Conservation (phyloP, 2,797 vertebrate species). For the Leptodactylus fallax region DNA sequence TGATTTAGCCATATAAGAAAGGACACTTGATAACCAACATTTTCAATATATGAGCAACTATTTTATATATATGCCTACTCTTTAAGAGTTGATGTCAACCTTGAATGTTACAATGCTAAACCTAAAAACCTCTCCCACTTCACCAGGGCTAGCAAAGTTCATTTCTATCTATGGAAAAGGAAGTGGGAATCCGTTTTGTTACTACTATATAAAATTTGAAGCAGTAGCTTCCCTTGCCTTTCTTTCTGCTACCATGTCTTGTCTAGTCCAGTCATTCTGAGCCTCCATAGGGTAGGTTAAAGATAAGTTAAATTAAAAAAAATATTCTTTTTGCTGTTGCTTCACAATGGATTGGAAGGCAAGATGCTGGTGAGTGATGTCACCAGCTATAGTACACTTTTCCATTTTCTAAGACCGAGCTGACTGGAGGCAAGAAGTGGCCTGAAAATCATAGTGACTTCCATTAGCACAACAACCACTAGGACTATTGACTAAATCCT, state of each 20-base stretch:
- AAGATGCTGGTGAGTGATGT: not conserved
- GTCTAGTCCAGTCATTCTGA: not conserved
- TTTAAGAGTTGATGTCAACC: too few relatives aligned
- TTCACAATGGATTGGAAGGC: not conserved
- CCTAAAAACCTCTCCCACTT: not conserved
- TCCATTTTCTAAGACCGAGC: too few relatives aligned
- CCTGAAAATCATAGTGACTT: too few relatives aligned
- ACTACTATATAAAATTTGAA: not conserved
- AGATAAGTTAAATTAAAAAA: too few relatives aligned
- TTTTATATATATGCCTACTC: too few relatives aligned
- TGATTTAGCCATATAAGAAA: not conserved
- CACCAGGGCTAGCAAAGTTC: not conserved
- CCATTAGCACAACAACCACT: too few relatives aligned
- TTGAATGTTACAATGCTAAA: not conserved
- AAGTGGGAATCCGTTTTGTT: too few relatives aligned
- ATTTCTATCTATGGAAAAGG: not conserved
- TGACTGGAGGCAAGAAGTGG: too few relatives aligned
- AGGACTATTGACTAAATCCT: too few relatives aligned
- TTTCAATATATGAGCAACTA: too few relatives aligned
- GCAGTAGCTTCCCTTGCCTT: too few relatives aligned
- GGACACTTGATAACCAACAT: slow-evolving; percentile 10
- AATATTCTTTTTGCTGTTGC: too few relatives aligned
- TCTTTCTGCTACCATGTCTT: not conserved
- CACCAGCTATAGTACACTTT: not conserved
- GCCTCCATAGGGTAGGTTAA: not conserved